These are phyloP conservation scores for Psittacula derbiana DNA, from an alignment of 2,797 vertebrate genomes.

Conservation along the genomic window DNA sequence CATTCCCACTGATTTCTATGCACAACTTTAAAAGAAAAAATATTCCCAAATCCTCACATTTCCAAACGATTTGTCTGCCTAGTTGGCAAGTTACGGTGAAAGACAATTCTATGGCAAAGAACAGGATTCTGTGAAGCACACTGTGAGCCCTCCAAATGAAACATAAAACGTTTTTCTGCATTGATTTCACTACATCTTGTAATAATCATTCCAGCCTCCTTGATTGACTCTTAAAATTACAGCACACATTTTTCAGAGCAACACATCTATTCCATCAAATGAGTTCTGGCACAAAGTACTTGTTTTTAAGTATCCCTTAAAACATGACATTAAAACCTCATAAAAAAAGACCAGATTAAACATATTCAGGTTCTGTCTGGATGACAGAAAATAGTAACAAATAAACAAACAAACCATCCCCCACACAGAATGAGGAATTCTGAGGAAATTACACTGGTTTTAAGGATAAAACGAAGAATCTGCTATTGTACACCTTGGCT, in stretches of 20 bases:
- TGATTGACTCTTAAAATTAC: constrained; percentile 32
- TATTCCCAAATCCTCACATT: neutral
- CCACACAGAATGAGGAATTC: neutral
- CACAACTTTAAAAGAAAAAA: neutral
- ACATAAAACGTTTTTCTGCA: constrained; percentile 24
- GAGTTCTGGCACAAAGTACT: neutral
- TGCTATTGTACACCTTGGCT: neutral
- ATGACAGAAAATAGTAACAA: neutral
- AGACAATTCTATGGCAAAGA: neutral
- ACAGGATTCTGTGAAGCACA: neutral
- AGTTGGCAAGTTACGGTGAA: neutral
- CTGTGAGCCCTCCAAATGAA: constrained; percentile 36
- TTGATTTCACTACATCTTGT: constrained; percentile 41
- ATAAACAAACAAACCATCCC: neutral
- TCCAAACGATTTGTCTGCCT: constrained; percentile 1
- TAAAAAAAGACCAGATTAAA: neutral
- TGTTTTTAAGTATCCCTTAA: neutral
- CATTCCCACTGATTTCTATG: neutral
- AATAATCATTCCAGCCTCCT: constrained; percentile 45
- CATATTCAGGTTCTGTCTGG: neutral
- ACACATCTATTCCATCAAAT: neutral
- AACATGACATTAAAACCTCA: neutral
- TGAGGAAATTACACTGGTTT: neutral
- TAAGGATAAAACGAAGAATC: neutral
- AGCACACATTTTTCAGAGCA: constrained; percentile 27